Base-by-base conservation (phyloP, 2,113 vertebrate species). In the Pongo abelii region DNA sequence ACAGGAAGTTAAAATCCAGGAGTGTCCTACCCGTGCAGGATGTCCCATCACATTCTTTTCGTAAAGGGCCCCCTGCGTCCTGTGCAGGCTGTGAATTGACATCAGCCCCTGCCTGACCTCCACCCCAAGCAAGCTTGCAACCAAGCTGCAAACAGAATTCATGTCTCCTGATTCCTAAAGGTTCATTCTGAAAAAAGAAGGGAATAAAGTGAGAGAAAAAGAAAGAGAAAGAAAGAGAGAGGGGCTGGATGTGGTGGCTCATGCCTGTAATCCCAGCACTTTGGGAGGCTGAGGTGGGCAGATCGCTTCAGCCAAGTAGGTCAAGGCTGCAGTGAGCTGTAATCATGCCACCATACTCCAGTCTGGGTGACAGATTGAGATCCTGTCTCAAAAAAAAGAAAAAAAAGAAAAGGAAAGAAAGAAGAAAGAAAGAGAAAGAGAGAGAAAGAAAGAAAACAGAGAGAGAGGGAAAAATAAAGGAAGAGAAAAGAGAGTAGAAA, bases 1-100 rank as follows among this genome's bases (percentile, higher is more conserved):
- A n/a, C 97, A 91, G 97, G 93, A 97, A 97, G 85, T 13, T 8
- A 25, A 32, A 72, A 27, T 12, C 43, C 91, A 81, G 80, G 64
- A 40, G 93, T 50, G 89, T 57, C 94, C 67, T 32, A 48, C 50
- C 35, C 0, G 22, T 0, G 30, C 93, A 94, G 91, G 97, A 96
- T 93, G 93, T 94, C 55, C 93, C 61, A 17, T 87, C 1, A 0
- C 22, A 10, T 59, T 61, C 85, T 72, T 32, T 9, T 61, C 6
- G 0, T 57, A 59, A 79, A 32, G 70, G 75, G 55, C n/a, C 59
- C 69, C 90, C 69, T 25, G 75, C 48, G 12, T 93, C 84, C 93
- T 69, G 67, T 17, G 13, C 12, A 35, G 40, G 64, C n/a, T 55
- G 38, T 22, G 25, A 46, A 6, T 1, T 43, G 17, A 75, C 83